Base-by-base conservation (phyloP, 2,113 vertebrate genomes). In the Lampris megalopsis region DNA sequence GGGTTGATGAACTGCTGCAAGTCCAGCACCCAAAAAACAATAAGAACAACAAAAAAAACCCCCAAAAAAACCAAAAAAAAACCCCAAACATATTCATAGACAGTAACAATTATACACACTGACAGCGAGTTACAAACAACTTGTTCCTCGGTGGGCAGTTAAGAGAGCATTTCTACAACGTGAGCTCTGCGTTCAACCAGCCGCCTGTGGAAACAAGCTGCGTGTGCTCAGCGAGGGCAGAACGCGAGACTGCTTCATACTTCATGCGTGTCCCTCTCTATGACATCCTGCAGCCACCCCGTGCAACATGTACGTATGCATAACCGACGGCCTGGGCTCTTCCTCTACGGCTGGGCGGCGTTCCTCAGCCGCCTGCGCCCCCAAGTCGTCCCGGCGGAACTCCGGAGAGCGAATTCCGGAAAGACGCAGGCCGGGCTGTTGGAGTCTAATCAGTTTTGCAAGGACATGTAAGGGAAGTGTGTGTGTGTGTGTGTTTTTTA, bases 351-450 rank as follows among this genome's bases (percentile, higher is more conserved):
- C 48, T 35, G 36, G 24, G 24, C 24, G 24, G 24, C 24, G 24
- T 24, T 24, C 24, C 24, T 24, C 0, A 24, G 24, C 24, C 24
- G 24, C 24, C 24, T 24, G 24, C 24, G 24, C 24, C 24, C 24
- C 24, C 24, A 24, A 24, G 24, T 24, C 24, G 24, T 24, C 24
- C 24, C 24, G 24, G 24, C 24, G 24, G 24, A 24, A 24, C 24
- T 24, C 24, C 24, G 24, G 24, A 24, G 4, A 68, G 59, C 65
- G 71, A 79, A 79, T 88, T 80, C 81, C 73, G 81, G 43, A 85
- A 72, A 79, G 68, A 77, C 68, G 74, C 47, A 76, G 8, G 50
- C 56, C 35, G 61, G 47, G 73, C 41, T 67, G 4, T 77, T 61
- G 60, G 50, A 53, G 59, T 52, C 36, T 66, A 36, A 10, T 73